Conservation (phyloP, 2,797 vertebrate genomes). For the Setipinna tenuifilis region DNA sequence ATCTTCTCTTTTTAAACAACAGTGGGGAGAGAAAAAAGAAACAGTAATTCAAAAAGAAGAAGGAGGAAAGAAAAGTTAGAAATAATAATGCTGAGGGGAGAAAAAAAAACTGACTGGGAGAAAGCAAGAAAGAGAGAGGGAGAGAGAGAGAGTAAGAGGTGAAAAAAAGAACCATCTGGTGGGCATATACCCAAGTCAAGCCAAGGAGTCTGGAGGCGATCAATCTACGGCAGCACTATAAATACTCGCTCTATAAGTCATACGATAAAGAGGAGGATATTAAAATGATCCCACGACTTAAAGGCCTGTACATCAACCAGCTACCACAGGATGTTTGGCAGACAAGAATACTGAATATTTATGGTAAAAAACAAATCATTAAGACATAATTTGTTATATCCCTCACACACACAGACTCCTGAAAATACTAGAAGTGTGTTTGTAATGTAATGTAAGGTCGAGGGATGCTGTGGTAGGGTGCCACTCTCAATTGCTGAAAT, state of each 20-base stretch:
- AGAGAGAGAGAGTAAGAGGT: conserved; percentile 64
- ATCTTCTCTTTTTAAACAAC: conserved; percentile 68
- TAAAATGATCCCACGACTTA: conserved; percentile 71
- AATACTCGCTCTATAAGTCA: conserved; percentile 76
- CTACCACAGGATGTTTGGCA: conserved; percentile 60
- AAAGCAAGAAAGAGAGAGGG: conserved; percentile 49
- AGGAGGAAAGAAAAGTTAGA: conserved; percentile 50
- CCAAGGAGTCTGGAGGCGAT: conserved; percentile 87
- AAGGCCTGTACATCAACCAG: conserved; percentile 59
- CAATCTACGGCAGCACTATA: conserved; percentile 77
- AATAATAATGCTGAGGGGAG: conserved; percentile 41
- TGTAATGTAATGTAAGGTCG: background rate
- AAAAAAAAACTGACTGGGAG: conserved; percentile 66
- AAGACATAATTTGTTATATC: too few species aligned
- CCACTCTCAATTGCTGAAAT: background rate
- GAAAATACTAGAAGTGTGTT: background rate
- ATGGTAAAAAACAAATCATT: conserved; percentile 36
- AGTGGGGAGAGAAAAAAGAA: conserved; percentile 31
- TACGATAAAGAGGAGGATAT: conserved; percentile 76
- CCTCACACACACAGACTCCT: conserved; percentile 20
- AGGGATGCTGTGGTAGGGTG: background rate
- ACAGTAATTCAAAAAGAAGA: conserved; percentile 43
- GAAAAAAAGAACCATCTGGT: conserved; percentile 78
- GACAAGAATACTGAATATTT: conserved; percentile 60
- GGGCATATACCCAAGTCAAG: conserved; percentile 71